Conservation (phyloP, 2,888 invertebrate genomes). For the Macrophya alboannulata region DNA sequence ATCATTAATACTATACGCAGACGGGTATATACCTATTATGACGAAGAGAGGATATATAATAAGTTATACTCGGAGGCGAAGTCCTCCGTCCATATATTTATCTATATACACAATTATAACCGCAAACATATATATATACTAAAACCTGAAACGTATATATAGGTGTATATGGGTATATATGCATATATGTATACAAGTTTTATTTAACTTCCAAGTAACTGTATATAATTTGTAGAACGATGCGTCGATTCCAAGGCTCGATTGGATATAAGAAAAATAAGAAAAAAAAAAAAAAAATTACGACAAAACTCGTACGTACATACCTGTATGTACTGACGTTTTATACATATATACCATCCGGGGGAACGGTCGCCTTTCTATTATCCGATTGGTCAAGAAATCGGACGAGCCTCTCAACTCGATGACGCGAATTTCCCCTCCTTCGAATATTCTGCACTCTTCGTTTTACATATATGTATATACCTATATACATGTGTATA, state of each 20-base stretch:
- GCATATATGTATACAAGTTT: neutral
- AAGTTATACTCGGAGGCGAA: too few species aligned
- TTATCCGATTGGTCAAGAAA: conserved; percentile 68
- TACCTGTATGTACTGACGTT: conserved; percentile 49
- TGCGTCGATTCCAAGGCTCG: too few species aligned
- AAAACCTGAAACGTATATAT: too few species aligned
- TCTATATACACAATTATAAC: too few species aligned
- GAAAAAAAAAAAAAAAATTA: conserved; percentile 55
- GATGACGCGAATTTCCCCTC: conserved; percentile 63
- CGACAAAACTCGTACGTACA: conserved; percentile 39
- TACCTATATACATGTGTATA: neutral
- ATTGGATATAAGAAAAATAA: neutral
- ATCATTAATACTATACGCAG: too few species aligned
- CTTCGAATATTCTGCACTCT: conserved; percentile 30
- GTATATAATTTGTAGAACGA: neutral
- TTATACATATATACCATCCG: conserved; percentile 21
- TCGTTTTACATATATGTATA: conserved; percentile 17
- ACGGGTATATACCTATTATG: too few species aligned
- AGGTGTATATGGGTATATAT: too few species aligned
- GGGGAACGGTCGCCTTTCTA: conserved; percentile 68
- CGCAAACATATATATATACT: too few species aligned
- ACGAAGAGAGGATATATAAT: too few species aligned
- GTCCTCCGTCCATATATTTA: too few species aligned
- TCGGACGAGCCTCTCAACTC: conserved; percentile 71
- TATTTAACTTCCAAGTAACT: conserved; percentile 11